Evolutionary conservation across 2,888 invertebrate genomes (phyloP), one percentile per base, ranked within the genome.

Genomic region (Ditula angustiorana): DNA sequence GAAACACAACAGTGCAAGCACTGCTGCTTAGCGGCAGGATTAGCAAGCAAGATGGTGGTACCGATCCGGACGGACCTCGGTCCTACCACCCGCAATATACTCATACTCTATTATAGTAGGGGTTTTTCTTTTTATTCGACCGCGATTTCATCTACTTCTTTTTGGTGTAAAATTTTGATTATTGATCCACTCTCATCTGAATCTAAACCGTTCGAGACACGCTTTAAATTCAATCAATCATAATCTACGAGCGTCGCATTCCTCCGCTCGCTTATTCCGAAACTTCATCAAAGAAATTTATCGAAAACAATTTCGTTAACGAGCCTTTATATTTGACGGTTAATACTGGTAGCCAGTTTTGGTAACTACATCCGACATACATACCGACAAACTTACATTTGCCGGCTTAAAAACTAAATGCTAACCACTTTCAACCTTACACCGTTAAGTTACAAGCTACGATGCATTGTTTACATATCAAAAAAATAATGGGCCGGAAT

Each of bases 221-320:
- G 61, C 69, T 71, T 76, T 74, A 69, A 67, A 63, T 71, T 69
- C 72, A 71, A 79, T 79, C 73, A 77, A 80, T 79, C 77, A 74
- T 65, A 60, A 68, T 61, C 61, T 66, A 70, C 73, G 67, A 74
- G n/a, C 55, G 70, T 67, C 69, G 56, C 72, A 75, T 76, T 79
- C 75, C 72, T 69, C 49, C 71, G 71, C 67, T 67, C 71, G 67
- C 70, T 73, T 77, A 76, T 75, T 76, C 75, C 69, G 71, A 77
- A 79, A 76, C 74, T 75, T 76, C 74, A 73, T 77, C 74, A 66
- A 69, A 64, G 70, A 74, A 77, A 72, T 79, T 82, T 79, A 82
- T 77, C 71, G 78, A 82, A 82, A 86, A 85, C 82, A 81, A 86
- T 86, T 86, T 81, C 70, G 77, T 75, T 85, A 87, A 85, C 85